Evolutionary conservation across 1,140 invertebrate species (phyloP).

Genomic region (Panulirus ornatus): DNA sequence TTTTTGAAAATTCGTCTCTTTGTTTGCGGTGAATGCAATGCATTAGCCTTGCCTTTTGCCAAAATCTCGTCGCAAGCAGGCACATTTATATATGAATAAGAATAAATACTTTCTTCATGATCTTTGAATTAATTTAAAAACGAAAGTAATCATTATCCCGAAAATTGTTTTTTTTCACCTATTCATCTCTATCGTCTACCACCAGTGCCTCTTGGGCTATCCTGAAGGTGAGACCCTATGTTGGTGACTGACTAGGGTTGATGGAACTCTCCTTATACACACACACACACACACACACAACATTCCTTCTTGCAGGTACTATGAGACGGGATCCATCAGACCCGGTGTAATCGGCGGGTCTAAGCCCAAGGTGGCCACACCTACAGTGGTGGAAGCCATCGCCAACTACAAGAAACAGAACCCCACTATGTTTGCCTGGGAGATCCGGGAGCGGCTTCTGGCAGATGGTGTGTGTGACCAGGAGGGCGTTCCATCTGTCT

Average conservation of each 20-base stretch:
- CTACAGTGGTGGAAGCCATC: constrained; percentile 94
- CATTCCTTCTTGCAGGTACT: constrained; percentile 84
- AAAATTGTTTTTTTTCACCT: no score
- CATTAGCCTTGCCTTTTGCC: no score
- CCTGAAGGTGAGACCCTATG: neutral
- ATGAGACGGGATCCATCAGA: constrained; percentile 93
- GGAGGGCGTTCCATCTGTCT: constrained; percentile 88
- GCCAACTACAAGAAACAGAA: constrained; percentile 93
- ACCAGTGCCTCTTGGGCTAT: no score
- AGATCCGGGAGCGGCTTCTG: constrained; percentile 91
- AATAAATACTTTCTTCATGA: no score
- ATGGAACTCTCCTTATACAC: constrained; percentile 17
- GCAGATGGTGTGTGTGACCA: constrained; percentile 89
- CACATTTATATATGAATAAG: no score
- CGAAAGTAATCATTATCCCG: no score
- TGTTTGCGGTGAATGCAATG: no score
- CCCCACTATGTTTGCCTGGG: constrained; percentile 95
- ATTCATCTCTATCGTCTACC: no score
- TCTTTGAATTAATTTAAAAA: no score
- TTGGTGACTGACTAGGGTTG: constrained; percentile 20
- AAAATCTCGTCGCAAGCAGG: no score
- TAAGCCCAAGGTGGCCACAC: constrained; percentile 93
- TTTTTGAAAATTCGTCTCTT: no score
- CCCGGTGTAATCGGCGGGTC: constrained; percentile 94
- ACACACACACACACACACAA: constrained; percentile 34